phyloP scores from a whole-genome alignment of 2,888 invertebrate species.

The Physocephala rufipes region DNA sequence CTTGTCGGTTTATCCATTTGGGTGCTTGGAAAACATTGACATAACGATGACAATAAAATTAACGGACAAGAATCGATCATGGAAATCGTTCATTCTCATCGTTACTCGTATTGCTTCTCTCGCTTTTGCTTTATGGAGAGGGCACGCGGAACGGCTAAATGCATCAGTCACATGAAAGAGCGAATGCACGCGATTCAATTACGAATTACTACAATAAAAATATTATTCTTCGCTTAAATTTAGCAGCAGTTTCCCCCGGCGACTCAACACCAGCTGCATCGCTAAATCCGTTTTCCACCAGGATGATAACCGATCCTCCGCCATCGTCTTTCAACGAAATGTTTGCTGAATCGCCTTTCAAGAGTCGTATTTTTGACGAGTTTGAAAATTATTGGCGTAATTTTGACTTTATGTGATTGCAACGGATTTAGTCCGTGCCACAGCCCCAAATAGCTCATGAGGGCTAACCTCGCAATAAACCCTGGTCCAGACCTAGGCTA shows the following conservation, averaged over 20 bases:
- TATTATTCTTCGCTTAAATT: slow-evolving; percentile 28
- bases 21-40: slow-evolving; percentile 57
- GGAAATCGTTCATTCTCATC: not conserved
- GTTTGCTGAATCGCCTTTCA: slow-evolving; percentile 58
- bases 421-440: too few relatives aligned
- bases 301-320: slow-evolving; percentile 42
- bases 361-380: slow-evolving; percentile 56
- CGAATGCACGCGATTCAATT: not conserved
- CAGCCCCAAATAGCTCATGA: too few relatives aligned
- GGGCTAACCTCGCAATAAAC: too few relatives aligned
- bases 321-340: slow-evolving; percentile 55
- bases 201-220: not conserved
- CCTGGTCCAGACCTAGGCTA: too few relatives aligned
- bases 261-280: slow-evolving; percentile 14
- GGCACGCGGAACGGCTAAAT: not conserved
- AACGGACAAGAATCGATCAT: not conserved
- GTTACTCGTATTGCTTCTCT: too few relatives aligned
- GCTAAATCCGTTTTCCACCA: slow-evolving; percentile 28
- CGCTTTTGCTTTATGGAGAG: not conserved
- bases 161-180: too few relatives aligned
- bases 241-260: slow-evolving; percentile 18
- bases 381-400: slow-evolving; percentile 61
- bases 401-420: slow-evolving; percentile 47
- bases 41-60: slow-evolving; percentile 37
- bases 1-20: slow-evolving; percentile 59